Percentiles rank a stretch among this genome's conserved stretches.
Conservation (phyloP, 2,113 vertebrate genomes). For the Rana temporaria region DNA sequence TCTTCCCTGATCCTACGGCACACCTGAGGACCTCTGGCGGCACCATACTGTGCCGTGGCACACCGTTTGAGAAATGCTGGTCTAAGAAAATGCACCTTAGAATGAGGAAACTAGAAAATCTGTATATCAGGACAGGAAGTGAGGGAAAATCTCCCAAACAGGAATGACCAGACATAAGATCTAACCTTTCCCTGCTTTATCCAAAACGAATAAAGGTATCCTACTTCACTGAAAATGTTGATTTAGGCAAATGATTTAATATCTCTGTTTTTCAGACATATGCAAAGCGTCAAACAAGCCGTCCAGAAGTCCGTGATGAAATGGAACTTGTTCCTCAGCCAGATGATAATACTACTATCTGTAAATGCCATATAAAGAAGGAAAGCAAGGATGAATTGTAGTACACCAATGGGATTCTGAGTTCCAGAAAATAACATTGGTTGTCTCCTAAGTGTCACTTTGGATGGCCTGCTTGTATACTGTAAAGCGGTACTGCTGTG, state of each 20-base stretch:
- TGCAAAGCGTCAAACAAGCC: slow-evolving; percentile 75
- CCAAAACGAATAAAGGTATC: too few species aligned
- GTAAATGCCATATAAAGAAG: slow-evolving; percentile 72
- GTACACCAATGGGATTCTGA: neutral
- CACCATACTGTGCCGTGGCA: too few species aligned
- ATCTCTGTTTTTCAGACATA: slow-evolving; percentile 77
- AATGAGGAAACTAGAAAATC: too few species aligned
- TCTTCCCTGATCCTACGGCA: too few species aligned
- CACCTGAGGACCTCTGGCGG: too few species aligned
- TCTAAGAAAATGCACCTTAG: too few species aligned
- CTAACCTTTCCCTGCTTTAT: too few species aligned
- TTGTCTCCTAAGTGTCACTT: neutral
- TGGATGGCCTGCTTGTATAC: neutral
- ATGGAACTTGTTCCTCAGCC: slow-evolving; percentile 89
- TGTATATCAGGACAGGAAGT: too few species aligned
- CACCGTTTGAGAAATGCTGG: too few species aligned
- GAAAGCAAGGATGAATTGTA: slow-evolving; percentile 73
- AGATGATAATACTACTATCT: slow-evolving; percentile 73
- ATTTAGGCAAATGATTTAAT: neutral
- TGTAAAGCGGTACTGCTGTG: neutral
- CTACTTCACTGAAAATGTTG: too few species aligned
- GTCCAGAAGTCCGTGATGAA: slow-evolving; percentile 76
- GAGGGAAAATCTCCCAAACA: too few species aligned
- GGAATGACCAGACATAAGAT: too few species aligned
- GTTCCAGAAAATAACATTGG: neutral